A percentile compares a stretch with the other conserved stretches of the same genome.
phyloP scores from a whole-genome alignment of 2,113 vertebrate genomes.

The Reinhardtius hippoglossoides region DNA sequence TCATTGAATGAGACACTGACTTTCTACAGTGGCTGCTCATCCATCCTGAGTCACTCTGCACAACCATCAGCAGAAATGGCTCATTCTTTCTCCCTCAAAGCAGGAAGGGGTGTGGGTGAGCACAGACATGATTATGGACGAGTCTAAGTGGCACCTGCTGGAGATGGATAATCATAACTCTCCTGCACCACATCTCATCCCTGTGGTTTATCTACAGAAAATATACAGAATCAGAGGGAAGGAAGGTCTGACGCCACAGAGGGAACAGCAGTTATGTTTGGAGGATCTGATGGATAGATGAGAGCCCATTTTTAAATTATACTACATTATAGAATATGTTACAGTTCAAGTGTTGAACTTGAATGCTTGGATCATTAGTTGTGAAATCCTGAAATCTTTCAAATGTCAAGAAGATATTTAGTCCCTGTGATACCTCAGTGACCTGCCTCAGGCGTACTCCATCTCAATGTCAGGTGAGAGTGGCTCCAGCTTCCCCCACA shows the following conservation, averaged over 20 bases:
- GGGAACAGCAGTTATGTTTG: slow-evolving; percentile 12
- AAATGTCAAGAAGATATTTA: no score
- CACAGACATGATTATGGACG: slow-evolving; percentile 53
- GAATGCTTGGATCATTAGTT: no score
- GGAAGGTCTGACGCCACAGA: neutral
- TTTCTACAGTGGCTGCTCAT: slow-evolving; percentile 23
- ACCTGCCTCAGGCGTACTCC: no score
- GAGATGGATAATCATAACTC: slow-evolving; percentile 55
- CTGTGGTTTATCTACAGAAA: slow-evolving; percentile 47
- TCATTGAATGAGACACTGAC: slow-evolving; percentile 44
- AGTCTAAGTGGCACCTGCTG: slow-evolving; percentile 55
- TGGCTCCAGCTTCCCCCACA: no score
- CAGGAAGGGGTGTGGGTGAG: slow-evolving; percentile 46
- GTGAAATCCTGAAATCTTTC: no score
- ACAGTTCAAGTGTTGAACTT: no score
- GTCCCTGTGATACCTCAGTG: no score
- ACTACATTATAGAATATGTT: no score
- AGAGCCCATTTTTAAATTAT: neutral
- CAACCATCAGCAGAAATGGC: slow-evolving; percentile 37
- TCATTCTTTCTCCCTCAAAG: slow-evolving; percentile 29
- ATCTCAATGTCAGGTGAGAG: no score
- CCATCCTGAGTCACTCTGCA: slow-evolving; percentile 24
- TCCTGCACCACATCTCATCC: slow-evolving; percentile 38
- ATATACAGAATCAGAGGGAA: slow-evolving; percentile 13
- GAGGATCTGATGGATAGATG: slow-evolving; percentile 27